A percentile compares a stretch with the other conserved stretches of the same genome.
Evolutionary conservation across 2,888 invertebrate genomes (phyloP).

Genomic region (Zaprionus obscuricornis): DNA sequence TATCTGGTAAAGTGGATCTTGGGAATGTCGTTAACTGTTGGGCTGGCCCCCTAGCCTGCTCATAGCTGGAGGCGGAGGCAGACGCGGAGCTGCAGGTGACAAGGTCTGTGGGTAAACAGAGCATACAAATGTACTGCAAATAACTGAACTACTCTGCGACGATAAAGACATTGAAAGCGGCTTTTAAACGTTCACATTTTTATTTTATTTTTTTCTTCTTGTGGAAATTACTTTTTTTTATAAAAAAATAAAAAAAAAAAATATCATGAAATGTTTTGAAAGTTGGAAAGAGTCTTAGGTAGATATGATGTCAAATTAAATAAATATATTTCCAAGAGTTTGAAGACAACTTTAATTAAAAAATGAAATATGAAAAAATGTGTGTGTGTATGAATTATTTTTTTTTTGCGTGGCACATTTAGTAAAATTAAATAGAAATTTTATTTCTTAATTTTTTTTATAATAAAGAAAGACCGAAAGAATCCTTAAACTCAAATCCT

Average conservation of each 20-base stretch:
- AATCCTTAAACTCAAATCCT: conserved; percentile 13
- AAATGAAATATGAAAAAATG: too few relatives aligned
- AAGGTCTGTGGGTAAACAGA: conserved; percentile 49
- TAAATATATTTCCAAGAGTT: too few relatives aligned
- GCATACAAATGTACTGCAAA: conserved; percentile 23
- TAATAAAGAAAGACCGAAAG: not conserved
- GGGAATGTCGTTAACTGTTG: conserved; percentile 53
- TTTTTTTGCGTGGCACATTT: too few relatives aligned
- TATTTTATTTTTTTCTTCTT: too few relatives aligned
- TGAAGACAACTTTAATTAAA: too few relatives aligned
- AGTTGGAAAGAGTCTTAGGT: too few relatives aligned
- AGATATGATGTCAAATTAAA: too few relatives aligned
- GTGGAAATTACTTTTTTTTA: too few relatives aligned
- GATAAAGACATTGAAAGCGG: conserved; percentile 28
- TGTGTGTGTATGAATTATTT: too few relatives aligned
- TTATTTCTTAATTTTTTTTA: not conserved
- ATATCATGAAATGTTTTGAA: too few relatives aligned
- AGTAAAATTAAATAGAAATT: too few relatives aligned
- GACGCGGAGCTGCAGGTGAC: conserved; percentile 67
- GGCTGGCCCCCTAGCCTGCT: conserved; percentile 16
- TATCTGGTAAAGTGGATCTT: conserved; percentile 74
- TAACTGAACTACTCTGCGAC: conserved; percentile 20
- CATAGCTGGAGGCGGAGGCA: too few relatives aligned
- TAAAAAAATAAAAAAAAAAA: not conserved
- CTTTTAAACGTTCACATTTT: not conserved